Conservation (phyloP, 2,797 vertebrate species). For the Nyctalus aviator region DNA sequence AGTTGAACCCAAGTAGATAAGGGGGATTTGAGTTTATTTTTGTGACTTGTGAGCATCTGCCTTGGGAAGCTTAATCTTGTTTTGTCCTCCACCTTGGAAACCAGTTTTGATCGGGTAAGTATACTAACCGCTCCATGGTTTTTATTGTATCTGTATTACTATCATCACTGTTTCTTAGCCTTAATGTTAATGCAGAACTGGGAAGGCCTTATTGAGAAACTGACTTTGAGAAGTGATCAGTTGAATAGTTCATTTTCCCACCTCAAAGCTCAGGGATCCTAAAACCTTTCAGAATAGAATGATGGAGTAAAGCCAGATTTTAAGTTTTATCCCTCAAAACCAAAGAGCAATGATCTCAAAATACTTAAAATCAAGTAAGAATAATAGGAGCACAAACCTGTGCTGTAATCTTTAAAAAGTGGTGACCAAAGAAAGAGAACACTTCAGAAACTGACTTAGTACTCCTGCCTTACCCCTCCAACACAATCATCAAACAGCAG, state of each 20-base stretch:
- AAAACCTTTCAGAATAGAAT: not conserved
- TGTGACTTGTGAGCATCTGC: not conserved
- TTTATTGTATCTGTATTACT: not conserved
- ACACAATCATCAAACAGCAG: not conserved
- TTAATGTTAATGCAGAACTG: not conserved
- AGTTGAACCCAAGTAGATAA: not conserved
- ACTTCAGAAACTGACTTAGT: not conserved
- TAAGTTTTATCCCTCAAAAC: not conserved
- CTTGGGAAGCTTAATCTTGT: not conserved
- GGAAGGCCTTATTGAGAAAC: not conserved
- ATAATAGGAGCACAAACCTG: not conserved
- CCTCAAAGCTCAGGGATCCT: not conserved
- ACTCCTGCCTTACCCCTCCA: not conserved
- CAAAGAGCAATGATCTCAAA: slow-evolving; percentile 33
- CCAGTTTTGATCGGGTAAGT: not conserved
- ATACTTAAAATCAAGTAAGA: slow-evolving; percentile 37
- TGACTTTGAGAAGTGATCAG: not conserved
- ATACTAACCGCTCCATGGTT: not conserved
- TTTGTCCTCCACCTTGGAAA: not conserved
- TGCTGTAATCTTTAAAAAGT: slow-evolving; percentile 21
- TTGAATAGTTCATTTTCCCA: not conserved
- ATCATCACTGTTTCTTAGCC: not conserved
- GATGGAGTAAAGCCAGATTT: not conserved
- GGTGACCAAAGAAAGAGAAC: not conserved
- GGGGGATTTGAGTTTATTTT: slow-evolving; percentile 14